Evolutionary conservation across 1,140 invertebrate species (phyloP), one percentile per base, ranked within the genome.

Genomic region (Euschistus heros): DNA sequence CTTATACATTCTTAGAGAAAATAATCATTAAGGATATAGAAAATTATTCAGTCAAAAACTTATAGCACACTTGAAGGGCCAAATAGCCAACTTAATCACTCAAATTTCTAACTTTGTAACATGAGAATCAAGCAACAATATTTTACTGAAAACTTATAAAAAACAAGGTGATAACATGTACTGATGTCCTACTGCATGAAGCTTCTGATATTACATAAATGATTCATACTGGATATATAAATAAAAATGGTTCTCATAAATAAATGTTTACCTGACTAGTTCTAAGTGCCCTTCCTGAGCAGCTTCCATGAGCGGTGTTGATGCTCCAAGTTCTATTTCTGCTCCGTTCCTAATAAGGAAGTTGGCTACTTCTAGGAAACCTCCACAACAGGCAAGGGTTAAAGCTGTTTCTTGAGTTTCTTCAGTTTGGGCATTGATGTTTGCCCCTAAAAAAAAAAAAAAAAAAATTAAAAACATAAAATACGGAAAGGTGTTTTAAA

Each of bases 361-460:
- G 73, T 98, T 93, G 0, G 94, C 94, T n/a, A 98, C 94, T 75
- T 98, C 95, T 15, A 94, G 82, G 74, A 96, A 98, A 42, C 96
- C 96, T 24, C 94, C 94, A 78, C 95, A 98, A 76, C 94, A 97
- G 0, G 96, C 95, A 64, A 98, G 79, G 0, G 95, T 98, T 18
- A 99, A 78, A 0, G 96, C 95, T 2, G 96, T 98, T 79, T 98
- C 96, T 75, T 98, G 94, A 0, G 95, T 98, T 76, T 98, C 94
- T 76, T 98, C 96, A 7, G 95, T 98, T 76, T 96, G 93, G 47
- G 94, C 92, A 79, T 99, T 98, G 69, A 99, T 96, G 71, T 95
- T 90, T 26, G 96, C 96, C 69, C 92, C 88, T 86, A 50, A 50
- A 22, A 50, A 50, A 4, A 50, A 50, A 2, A 50, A 57, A 1